Percentiles rank a stretch among this genome's conserved stretches.
Evolutionary conservation across 23 tunicate genomes (phyloP).

Genomic region (Botrylloides violaceus): DNA sequence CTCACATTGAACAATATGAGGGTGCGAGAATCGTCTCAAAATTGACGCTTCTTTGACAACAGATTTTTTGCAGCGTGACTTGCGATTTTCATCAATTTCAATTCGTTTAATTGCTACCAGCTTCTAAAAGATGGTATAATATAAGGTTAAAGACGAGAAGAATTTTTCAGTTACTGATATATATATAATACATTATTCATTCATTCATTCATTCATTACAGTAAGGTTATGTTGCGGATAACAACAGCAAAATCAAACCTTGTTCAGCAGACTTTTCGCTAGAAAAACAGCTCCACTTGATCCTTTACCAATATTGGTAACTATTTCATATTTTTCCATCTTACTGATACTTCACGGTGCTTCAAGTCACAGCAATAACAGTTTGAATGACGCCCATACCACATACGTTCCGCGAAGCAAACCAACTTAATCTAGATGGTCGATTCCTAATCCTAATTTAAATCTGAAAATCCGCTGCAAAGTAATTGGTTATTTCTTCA

Average conservation of each 20-base stretch:
- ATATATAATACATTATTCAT: too few relatives aligned
- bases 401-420: background rate
- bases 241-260: too few relatives aligned
- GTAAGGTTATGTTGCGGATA: too few relatives aligned
- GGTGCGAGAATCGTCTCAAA: conserved; percentile 48
- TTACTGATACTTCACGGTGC: too few relatives aligned
- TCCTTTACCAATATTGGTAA: conserved; percentile 78
- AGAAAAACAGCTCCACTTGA: conserved; percentile 79
- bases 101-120: conserved; percentile 78
- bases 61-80: conserved; percentile 65
- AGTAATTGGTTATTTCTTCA: too few relatives aligned
- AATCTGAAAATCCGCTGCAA: too few relatives aligned
- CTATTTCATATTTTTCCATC: conserved; percentile 78
- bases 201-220: too few relatives aligned
- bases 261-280: conserved; percentile 46
- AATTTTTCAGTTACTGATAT: too few relatives aligned
- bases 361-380: too few relatives aligned
- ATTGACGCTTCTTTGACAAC: conserved; percentile 83
- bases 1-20: conserved; percentile 79
- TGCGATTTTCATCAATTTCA: conserved; percentile 66
- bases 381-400: background rate
- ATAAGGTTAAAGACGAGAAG: background rate
- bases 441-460: too few relatives aligned
- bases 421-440: background rate
- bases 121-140: conserved; percentile 55